Evolutionary conservation across 2,113 vertebrate genomes (phyloP), one percentile per base, ranked within the genome.

Genomic region (Colistium nudipinnis): DNA sequence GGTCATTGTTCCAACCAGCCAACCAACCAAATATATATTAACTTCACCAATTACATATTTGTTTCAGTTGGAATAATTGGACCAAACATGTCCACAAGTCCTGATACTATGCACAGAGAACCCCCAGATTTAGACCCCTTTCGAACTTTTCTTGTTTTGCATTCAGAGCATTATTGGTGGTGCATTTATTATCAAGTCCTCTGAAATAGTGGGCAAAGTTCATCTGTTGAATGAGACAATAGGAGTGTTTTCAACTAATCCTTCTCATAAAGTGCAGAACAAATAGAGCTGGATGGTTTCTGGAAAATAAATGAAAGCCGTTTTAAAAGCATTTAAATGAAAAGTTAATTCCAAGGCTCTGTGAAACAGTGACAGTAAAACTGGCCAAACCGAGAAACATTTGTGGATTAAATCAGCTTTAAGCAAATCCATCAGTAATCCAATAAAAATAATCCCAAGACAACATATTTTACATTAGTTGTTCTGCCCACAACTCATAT

Each of bases 171-270:
- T 67, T 83, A 66, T 63, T 70, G 68, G 69, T 82, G 75, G 76
- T 81, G 65, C 86, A 82, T 90, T 70, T 79, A 76, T 82, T 71
- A 84, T 79, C 13, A 71, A 72, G 62, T 60, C 61, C 33, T 65
- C 71, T 74, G 31, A 75, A 78, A 70, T 44, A 56, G 57, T 74
- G 77, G 66, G 68, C 62, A 82, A 77, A 83, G 83, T 82, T 87
- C 83, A 83, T 69, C 31, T 25, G 39, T n/a, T 64, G 70, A 78
- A 80, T 66, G 66, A 70, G 57, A 79, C 76, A 81, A 74, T 56
- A 57, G 10, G 41, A 54, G 72, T 70, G 52, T 80, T 73, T 88
- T 68, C 54, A 57, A 55, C 48, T 83, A 78, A 86, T 72, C 70
- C 74, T 82, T 22, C 61, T n/a, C 45, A 80, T 80, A 73, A 68